phyloP scores from a whole-genome alignment of 2,113 vertebrate genomes.

The Gasterosteus nipponicus region DNA sequence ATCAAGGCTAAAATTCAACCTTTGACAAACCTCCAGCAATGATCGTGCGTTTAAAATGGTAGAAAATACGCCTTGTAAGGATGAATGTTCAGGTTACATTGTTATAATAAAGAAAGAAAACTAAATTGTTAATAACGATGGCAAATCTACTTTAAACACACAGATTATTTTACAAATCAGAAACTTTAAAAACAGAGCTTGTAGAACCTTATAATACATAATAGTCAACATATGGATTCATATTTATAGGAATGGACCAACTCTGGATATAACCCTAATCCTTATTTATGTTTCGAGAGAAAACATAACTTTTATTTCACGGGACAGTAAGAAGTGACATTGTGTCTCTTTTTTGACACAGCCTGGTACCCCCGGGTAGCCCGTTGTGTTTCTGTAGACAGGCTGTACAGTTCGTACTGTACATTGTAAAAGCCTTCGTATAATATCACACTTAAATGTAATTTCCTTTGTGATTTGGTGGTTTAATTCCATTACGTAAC shows the following conservation, averaged over 20 bases:
- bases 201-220: not conserved
- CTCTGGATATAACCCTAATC: not conserved
- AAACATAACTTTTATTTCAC: not conserved
- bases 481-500: not conserved
- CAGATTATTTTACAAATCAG: no score
- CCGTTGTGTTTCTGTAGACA: not conserved
- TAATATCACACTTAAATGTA: not conserved
- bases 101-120: no score
- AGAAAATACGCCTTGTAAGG: not conserved
- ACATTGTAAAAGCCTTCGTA: not conserved
- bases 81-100: no score
- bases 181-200: no score
- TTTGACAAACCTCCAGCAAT: constrained; percentile 23
- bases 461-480: not conserved
- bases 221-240: not conserved
- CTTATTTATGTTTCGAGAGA: not conserved
- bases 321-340: not conserved
- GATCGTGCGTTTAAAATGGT: constrained; percentile 1
- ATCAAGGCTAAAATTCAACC: constrained; percentile 43
- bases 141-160: no score
- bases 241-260: not conserved
- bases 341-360: not conserved
- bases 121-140: no score
- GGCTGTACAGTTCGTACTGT: not conserved
- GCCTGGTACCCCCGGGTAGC: not conserved